Evolutionary conservation across 2,797 vertebrate genomes (phyloP).

Genomic region (Alauda arvensis): DNA sequence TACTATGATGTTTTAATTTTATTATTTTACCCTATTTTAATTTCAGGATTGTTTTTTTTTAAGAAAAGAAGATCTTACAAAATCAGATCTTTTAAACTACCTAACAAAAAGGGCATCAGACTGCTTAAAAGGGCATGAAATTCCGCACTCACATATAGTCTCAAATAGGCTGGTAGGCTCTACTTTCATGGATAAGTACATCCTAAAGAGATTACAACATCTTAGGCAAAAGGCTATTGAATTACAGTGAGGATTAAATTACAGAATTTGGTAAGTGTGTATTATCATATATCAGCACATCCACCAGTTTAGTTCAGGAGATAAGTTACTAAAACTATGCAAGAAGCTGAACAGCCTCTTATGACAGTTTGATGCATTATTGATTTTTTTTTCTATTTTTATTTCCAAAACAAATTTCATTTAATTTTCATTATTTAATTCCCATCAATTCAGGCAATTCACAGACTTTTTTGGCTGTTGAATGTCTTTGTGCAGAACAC

Average conservation of each 20-base stretch:
- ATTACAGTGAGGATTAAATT: slow-evolving; percentile 53
- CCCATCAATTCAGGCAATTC: slow-evolving; percentile 20
- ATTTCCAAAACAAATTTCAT: slow-evolving; percentile 49
- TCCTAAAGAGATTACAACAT: slow-evolving; percentile 59
- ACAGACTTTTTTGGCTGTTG: background rate
- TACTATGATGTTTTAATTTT: background rate
- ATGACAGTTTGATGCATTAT: slow-evolving; percentile 39
- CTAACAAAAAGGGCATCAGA: background rate
- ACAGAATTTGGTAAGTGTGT: slow-evolving; percentile 52
- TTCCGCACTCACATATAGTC: background rate
- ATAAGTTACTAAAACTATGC: slow-evolving; percentile 52
- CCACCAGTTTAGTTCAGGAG: slow-evolving; percentile 28
- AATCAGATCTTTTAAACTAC: background rate
- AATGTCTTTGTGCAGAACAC: slow-evolving; percentile 1
- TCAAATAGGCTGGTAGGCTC: slow-evolving; percentile 16
- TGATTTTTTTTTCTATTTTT: slow-evolving; percentile 22
- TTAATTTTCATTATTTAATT: slow-evolving; percentile 47
- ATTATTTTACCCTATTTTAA: background rate
- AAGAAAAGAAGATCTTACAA: background rate
- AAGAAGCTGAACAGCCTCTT: slow-evolving; percentile 42
- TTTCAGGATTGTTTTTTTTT: background rate
- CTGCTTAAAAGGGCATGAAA: background rate
- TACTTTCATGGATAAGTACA: slow-evolving; percentile 63
- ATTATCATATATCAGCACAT: slow-evolving; percentile 45
- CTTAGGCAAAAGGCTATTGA: slow-evolving; percentile 52